A percentile compares a stretch with the other conserved stretches of the same genome.
Conservation (phyloP, 2,888 invertebrate genomes). For the Phyllotreta cruciferae region DNA sequence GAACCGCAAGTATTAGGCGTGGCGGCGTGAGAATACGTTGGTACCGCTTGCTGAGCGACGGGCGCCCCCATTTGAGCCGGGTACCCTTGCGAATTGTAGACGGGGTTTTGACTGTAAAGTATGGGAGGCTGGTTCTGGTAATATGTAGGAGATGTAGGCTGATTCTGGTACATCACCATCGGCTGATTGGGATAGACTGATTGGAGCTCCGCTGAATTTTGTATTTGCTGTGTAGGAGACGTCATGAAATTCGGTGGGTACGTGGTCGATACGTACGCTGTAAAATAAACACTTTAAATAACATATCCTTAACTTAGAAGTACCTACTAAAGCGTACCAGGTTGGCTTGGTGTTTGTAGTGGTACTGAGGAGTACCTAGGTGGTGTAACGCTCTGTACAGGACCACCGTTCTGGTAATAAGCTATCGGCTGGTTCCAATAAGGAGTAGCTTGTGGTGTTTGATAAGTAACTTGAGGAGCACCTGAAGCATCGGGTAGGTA, state of each 20-base stretch:
- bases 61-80: conserved; percentile 25
- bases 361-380: conserved; percentile 47
- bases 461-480: conserved; percentile 44
- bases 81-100: conserved; percentile 32
- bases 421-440: conserved; percentile 54
- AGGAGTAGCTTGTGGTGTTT: conserved; percentile 38
- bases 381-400: conserved; percentile 43
- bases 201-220: conserved; percentile 35
- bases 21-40: conserved; percentile 43
- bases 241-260: conserved; percentile 38
- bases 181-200: conserved; percentile 49
- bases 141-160: conserved; percentile 44
- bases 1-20: conserved; percentile 52
- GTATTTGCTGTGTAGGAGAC: conserved; percentile 26
- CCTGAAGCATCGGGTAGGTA: conserved; percentile 38
- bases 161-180: conserved; percentile 48
- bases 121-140: conserved; percentile 52
- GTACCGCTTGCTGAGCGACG: conserved; percentile 20
- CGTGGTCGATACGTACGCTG: conserved; percentile 39
- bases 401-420: conserved; percentile 50
- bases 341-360: conserved; percentile 40
- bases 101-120: conserved; percentile 50
- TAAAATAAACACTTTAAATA: conserved; percentile 13
- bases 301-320: too few relatives aligned
- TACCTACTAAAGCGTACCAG: conserved; percentile 33